Percentiles rank a stretch among this genome's conserved stretches.
phyloP scores from a whole-genome alignment of 2,113 vertebrate species.

The Morone chrysops region DNA sequence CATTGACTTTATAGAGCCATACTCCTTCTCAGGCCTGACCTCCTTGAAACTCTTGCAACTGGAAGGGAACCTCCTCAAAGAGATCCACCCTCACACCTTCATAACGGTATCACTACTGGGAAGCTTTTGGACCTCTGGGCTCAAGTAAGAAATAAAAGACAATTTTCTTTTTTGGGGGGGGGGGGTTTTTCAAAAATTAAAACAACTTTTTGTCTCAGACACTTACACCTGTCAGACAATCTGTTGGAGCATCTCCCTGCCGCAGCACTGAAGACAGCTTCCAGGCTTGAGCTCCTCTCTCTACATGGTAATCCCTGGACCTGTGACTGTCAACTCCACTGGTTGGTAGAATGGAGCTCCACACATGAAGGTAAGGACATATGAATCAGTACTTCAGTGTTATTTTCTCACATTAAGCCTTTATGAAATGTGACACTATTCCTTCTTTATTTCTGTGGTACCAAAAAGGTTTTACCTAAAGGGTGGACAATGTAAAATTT shows the following conservation, averaged over 20 bases:
- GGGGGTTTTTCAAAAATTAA: neutral
- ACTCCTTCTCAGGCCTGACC: constrained; percentile 82
- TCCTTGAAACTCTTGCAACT: constrained; percentile 85
- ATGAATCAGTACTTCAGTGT: neutral
- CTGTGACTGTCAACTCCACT: constrained; percentile 85
- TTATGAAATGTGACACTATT: neutral
- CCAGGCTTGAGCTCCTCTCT: constrained; percentile 80
- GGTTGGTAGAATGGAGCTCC: constrained; percentile 84
- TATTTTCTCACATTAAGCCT: neutral
- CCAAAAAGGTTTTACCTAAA: neutral
- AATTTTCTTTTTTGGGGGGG: too few species aligned
- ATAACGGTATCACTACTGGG: constrained; percentile 85
- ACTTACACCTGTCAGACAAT: constrained; percentile 86
- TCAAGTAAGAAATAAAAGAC: constrained; percentile 72
- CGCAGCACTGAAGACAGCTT: constrained; percentile 68
- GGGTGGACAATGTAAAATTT: neutral
- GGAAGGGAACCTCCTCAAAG: constrained; percentile 83
- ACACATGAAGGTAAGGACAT: constrained; percentile 74
- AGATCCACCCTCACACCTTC: constrained; percentile 86
- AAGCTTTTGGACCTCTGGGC: constrained; percentile 83
- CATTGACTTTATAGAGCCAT: constrained; percentile 84
- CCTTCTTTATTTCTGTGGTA: neutral
- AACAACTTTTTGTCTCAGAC: constrained; percentile 61
- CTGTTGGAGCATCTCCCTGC: constrained; percentile 79
- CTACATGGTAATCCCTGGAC: constrained; percentile 85